Evolutionary conservation across 2,797 vertebrate genomes (phyloP), one percentile per base, ranked within the genome.

Genomic region (Linurgus olivaceus): DNA sequence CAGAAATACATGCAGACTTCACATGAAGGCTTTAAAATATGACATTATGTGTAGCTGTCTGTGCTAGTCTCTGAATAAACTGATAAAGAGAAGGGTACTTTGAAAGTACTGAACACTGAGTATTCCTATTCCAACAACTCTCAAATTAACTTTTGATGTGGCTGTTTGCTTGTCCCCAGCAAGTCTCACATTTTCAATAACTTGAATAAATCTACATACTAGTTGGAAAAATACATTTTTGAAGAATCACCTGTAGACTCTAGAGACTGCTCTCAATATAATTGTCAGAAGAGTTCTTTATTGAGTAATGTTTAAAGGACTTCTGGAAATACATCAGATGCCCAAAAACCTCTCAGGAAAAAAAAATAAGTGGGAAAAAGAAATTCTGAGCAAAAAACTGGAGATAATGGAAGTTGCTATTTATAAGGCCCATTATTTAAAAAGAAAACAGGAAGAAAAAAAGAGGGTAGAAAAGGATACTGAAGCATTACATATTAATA

Each of bases 91-190:
- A 75, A 59, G 25, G 5, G 4, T 73, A 40, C 9, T 26, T 54
- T 0, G 0, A 17, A 13, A 35, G 14, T 44, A 38, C 23, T 31
- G 13, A 78, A 58, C 7, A 61, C 7, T 58, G 50, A 75, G 16
- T 65, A 14, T 5, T 75, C 12, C 13, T 74, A n/a, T 17, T 80
- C 13, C 15, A 37, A 15, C 11, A 51, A 13, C 38, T 79, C 44
- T 65, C 38, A 68, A 47, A 26, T 61, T 8, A 83, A 75, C 26
- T 66, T 86, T 50, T 76, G 17, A 24, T 80, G 14, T 21, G 38
- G 11, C 2, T 29, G 7, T 62, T 79, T 85, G 8, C 6, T 90
- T 72, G 15, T 57, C 15, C 25, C 18, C 23, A 72, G 8, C 2
- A 88, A 78, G 50, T 68, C 33, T 82, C 45, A 81, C 5, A 24